These are phyloP conservation scores for Drosophila ananassae DNA, from an alignment of 1,140 invertebrate genomes.

Conservation along the genomic window DNA sequence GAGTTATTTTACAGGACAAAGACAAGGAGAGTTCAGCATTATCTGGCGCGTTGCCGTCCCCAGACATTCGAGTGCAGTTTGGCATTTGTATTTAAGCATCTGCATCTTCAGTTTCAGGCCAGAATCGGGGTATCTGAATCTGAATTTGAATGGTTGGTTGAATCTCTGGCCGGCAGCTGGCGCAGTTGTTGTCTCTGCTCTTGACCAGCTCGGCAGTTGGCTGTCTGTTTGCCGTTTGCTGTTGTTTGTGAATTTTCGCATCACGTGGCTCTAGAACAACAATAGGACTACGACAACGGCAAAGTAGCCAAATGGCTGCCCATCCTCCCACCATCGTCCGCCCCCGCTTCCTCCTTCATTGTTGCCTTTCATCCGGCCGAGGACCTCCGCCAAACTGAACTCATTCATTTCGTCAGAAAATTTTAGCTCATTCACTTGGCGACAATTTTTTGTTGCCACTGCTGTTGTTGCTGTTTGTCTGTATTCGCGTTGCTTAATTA, in stretches of 20 bases:
- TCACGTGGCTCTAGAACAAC: slow-evolving; percentile 72
- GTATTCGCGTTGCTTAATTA: slow-evolving; percentile 67
- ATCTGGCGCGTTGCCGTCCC: slow-evolving; percentile 53
- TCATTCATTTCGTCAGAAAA: slow-evolving; percentile 55
- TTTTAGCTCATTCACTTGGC: slow-evolving; percentile 70
- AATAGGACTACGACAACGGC: slow-evolving; percentile 38
- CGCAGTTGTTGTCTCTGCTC: slow-evolving; percentile 57
- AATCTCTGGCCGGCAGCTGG: slow-evolving; percentile 9
- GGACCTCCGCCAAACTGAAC: slow-evolving; percentile 15
- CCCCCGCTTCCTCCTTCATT: slow-evolving; percentile 22
- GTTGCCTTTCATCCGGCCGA: neutral
- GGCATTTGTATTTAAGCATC: slow-evolving; percentile 24
- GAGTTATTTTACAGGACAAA: slow-evolving; percentile 61
- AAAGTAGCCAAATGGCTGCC: slow-evolving; percentile 65
- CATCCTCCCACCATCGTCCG: slow-evolving; percentile 49
- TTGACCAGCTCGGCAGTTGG: slow-evolving; percentile 61
- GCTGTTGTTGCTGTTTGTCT: slow-evolving; percentile 31
- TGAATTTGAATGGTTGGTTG: slow-evolving; percentile 36
- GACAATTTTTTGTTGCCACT: slow-evolving; percentile 45
- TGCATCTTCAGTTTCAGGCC: slow-evolving; percentile 53
- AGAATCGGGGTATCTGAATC: slow-evolving; percentile 11
- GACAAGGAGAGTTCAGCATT: slow-evolving; percentile 41
- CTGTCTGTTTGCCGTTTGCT: slow-evolving; percentile 10
- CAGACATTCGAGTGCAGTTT: slow-evolving; percentile 49
- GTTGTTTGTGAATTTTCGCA: slow-evolving; percentile 76